These are phyloP conservation scores for Luscinia megarhynchos DNA, from an alignment of 2,797 vertebrate genomes.

Conservation along the genomic window DNA sequence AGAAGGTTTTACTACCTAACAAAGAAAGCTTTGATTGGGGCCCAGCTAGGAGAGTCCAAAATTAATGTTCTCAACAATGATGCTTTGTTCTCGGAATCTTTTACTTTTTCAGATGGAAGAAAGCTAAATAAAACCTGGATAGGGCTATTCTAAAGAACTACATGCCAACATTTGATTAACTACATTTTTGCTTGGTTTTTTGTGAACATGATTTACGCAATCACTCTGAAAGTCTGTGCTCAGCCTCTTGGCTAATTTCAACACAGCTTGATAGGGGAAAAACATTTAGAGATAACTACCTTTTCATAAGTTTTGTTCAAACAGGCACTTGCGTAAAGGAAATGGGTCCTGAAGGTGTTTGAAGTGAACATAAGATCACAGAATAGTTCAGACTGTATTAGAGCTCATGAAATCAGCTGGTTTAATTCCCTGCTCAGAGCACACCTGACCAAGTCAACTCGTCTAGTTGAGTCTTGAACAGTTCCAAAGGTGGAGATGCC, in stretches of 20 bases:
- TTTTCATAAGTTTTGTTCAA: not conserved
- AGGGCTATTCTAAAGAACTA: conserved; percentile 11
- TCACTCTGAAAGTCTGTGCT: not conserved
- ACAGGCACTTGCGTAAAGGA: not conserved
- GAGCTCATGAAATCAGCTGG: not conserved
- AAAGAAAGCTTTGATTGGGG: conserved; percentile 57
- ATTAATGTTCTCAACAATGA: conserved; percentile 59
- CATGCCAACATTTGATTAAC: conserved; percentile 16
- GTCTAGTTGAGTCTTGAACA: not conserved
- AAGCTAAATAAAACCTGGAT: conserved; percentile 55
- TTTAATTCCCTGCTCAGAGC: not conserved
- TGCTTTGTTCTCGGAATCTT: conserved; percentile 59
- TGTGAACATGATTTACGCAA: not conserved
- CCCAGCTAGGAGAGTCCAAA: conserved; percentile 30
- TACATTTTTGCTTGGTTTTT: not conserved
- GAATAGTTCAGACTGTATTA: not conserved
- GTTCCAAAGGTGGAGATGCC: not conserved
- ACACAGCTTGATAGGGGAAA: not conserved
- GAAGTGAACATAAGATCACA: not conserved
- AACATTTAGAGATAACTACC: not conserved
- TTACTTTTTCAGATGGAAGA: conserved; percentile 43
- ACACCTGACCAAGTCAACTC: not conserved
- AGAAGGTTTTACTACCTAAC: conserved; percentile 45
- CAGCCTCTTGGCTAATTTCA: not conserved
- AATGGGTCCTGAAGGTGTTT: not conserved